Percentiles rank a stretch among this genome's conserved stretches.
phyloP scores from a whole-genome alignment of 2,113 vertebrate species.

The Mus spicilegus region DNA sequence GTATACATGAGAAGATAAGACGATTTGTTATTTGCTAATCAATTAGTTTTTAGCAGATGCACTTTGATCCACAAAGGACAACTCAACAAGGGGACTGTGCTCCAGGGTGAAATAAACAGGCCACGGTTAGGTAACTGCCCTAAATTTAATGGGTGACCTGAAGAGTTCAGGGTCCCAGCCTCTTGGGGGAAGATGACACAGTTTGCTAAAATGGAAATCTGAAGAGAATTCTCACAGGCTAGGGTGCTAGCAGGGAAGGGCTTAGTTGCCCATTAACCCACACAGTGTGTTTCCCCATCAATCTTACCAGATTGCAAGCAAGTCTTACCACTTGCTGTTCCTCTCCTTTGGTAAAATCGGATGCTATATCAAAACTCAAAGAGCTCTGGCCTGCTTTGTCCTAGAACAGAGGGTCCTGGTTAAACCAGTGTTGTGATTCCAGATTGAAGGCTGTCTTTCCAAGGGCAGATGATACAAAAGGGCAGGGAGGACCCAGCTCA shows the following conservation, averaged over 20 bases:
- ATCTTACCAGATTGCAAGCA: not conserved
- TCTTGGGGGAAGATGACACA: not conserved
- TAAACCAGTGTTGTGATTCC: not conserved
- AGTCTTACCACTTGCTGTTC: not conserved
- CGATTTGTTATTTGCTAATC: constrained; percentile 3
- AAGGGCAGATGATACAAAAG: fast-evolving
- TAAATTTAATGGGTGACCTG: not conserved
- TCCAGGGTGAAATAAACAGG: constrained; percentile 8
- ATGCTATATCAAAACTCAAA: not conserved
- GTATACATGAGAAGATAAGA: not conserved
- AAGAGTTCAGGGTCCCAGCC: not conserved
- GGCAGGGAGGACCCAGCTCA: not conserved
- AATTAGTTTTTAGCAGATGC: constrained; percentile 11
- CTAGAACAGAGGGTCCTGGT: not conserved
- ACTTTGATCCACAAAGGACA: constrained; percentile 43
- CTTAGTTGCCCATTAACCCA: not conserved
- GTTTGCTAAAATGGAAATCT: not conserved
- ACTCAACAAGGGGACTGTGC: not conserved
- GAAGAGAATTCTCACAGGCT: not conserved
- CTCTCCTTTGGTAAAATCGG: not conserved
- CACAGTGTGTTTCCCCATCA: not conserved
- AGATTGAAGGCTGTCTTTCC: not conserved
- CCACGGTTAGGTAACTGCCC: not conserved
- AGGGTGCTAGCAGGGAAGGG: not conserved
- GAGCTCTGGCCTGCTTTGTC: not conserved